Evolutionary conservation across 1,140 invertebrate species (phyloP).

Genomic region (Gryllus bimaculatus): DNA sequence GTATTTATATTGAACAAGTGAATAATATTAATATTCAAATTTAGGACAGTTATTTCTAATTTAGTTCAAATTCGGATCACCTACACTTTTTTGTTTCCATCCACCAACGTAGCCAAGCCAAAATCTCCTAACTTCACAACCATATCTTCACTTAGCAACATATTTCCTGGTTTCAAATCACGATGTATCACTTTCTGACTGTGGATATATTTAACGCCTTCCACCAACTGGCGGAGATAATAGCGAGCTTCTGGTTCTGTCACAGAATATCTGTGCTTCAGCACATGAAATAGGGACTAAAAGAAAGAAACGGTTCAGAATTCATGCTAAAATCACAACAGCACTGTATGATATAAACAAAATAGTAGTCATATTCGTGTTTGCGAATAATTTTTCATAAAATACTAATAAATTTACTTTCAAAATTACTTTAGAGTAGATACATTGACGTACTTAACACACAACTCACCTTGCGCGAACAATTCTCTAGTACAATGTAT

Average conservation of each 20-base stretch:
- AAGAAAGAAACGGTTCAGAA: background rate
- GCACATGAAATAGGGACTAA: slow-evolving; percentile 32
- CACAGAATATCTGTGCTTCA: slow-evolving; percentile 51
- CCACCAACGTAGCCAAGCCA: slow-evolving; percentile 56
- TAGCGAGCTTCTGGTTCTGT: slow-evolving; percentile 64
- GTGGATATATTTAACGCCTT: slow-evolving; percentile 60
- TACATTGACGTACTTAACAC: background rate
- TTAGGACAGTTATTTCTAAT: too few species aligned
- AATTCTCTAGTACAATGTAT: slow-evolving; percentile 65
- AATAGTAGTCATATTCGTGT: too few species aligned
- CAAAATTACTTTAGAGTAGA: background rate
- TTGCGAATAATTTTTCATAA: background rate
- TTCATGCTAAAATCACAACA: background rate
- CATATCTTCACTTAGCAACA: slow-evolving; percentile 63
- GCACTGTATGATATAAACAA: too few species aligned
- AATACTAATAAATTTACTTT: background rate
- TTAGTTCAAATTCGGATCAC: slow-evolving; percentile 22
- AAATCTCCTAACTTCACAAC: slow-evolving; percentile 68
- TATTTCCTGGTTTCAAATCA: slow-evolving; percentile 65
- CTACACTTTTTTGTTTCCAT: slow-evolving; percentile 53
- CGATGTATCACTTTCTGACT: slow-evolving; percentile 57
- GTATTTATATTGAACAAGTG: too few species aligned
- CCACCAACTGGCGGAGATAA: slow-evolving; percentile 58
- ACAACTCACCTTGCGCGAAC: slow-evolving; percentile 48
- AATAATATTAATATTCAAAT: too few species aligned